Evolutionary conservation across 2,888 invertebrate genomes (phyloP), one percentile per base, ranked within the genome.

Genomic region (Strigamia crassipes): DNA sequence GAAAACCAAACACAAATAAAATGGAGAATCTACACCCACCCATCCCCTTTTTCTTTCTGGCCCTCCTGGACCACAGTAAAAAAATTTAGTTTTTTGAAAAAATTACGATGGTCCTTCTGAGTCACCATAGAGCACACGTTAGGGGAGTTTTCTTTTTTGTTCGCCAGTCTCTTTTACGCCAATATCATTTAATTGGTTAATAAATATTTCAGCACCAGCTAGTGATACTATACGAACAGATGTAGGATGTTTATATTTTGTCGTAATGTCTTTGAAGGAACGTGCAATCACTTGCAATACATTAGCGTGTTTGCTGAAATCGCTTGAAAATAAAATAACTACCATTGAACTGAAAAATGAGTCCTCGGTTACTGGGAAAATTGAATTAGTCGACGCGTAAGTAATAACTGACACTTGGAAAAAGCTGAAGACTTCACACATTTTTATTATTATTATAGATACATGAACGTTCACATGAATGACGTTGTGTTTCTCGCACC

Each of bases 281-380:
- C 31, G 41, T 18, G 31, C 81, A 4, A 73, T 81, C 13, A 77
- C 42, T 13, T 81, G 77, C 21, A 81, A 81, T 41, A 81, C 73
- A 2, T 15, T 81, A 4, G 34, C 34, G 23, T 81, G 81, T 34
- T 73, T 81, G 15, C 38, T 81, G 15, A 27, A 81, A 46, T 12
- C 31, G 13, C 23, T 81, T 9, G 77, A 81, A 81, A 77, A 41
- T 1, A 13, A 21, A 21, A 31, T 5, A 38, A 81, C 81, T 13
- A 73, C 73, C 3, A 77, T 81, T 13, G 81, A 81, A 78, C 23
- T 81, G 23, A 66, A 77, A 18, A 81, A 81, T 77, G 81, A 81
- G 21, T 13, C 81, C 21, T 77, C 66, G 1, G 77, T 77, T 18
- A 34, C 15, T 15, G 81, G 81, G 12, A 73, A 73, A 15, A 81